Conservation (phyloP, 2,888 invertebrate species). For the Trichopria drosophilae region DNA sequence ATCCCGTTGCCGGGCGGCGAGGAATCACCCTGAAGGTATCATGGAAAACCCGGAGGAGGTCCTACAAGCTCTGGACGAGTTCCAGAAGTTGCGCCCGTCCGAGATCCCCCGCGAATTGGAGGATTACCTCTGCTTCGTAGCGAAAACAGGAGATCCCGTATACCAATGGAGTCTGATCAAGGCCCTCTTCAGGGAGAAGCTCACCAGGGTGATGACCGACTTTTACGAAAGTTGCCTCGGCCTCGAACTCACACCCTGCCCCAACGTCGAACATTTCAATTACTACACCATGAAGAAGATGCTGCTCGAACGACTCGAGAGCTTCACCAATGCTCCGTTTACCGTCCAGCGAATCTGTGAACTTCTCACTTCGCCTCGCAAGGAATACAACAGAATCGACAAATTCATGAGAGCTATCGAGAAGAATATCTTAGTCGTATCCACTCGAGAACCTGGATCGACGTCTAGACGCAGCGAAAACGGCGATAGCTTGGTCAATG, state of each 20-base stretch:
- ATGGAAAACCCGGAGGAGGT: slow-evolving; percentile 89
- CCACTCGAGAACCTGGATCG: slow-evolving; percentile 61
- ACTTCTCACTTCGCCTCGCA: slow-evolving; percentile 84
- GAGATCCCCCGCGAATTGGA: slow-evolving; percentile 87
- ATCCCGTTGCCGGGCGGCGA: no score
- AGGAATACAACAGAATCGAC: slow-evolving; percentile 93
- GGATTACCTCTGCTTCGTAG: slow-evolving; percentile 86
- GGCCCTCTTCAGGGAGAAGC: slow-evolving; percentile 84
- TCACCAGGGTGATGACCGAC: slow-evolving; percentile 82
- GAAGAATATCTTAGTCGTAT: slow-evolving; percentile 88
- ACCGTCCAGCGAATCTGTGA: slow-evolving; percentile 96
- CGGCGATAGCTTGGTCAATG: slow-evolving; percentile 56
- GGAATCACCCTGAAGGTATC: no score
- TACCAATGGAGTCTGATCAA: slow-evolving; percentile 90
- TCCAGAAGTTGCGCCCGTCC: slow-evolving; percentile 75
- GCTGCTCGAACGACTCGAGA: slow-evolving; percentile 78
- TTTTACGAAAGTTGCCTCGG: slow-evolving; percentile 79
- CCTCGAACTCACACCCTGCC: slow-evolving; percentile 80
- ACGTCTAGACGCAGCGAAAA: slow-evolving; percentile 53
- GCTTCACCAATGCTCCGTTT: slow-evolving; percentile 89
- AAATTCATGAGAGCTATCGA: slow-evolving; percentile 97
- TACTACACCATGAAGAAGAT: slow-evolving; percentile 86
- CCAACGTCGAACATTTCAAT: slow-evolving; percentile 88
- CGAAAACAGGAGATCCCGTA: slow-evolving; percentile 90
- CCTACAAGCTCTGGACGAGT: slow-evolving; percentile 80